Evolutionary conservation across 2,888 invertebrate species (phyloP).

Genomic region (Thera britannica): DNA sequence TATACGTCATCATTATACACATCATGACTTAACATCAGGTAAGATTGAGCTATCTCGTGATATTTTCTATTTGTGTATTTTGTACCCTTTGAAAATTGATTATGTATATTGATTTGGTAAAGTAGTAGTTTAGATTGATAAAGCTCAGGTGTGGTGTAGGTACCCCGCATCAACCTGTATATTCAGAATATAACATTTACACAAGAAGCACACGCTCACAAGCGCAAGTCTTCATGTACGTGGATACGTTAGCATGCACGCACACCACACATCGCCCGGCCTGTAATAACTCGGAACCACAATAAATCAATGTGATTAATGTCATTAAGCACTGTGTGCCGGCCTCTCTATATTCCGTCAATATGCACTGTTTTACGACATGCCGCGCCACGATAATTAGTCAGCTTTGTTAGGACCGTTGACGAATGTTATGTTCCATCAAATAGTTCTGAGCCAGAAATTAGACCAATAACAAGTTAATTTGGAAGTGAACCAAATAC

Average conservation of each 20-base stretch:
- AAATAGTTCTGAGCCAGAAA: conserved; percentile 57
- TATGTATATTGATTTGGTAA: background rate
- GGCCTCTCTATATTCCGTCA: conserved; percentile 85
- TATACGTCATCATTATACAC: no score
- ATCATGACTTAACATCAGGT: no score
- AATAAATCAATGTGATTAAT: conserved; percentile 86
- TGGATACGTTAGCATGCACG: conserved; percentile 57
- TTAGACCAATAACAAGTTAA: conserved; percentile 51
- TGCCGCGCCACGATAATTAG: conserved; percentile 83
- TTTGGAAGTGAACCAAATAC: background rate
- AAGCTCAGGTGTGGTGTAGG: conserved; percentile 49
- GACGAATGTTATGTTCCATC: conserved; percentile 66
- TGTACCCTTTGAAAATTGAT: no score
- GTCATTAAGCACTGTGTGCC: conserved; percentile 85
- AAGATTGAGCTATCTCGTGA: no score
- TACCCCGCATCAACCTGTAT: conserved; percentile 67
- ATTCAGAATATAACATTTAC: conserved; percentile 70
- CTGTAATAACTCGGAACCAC: conserved; percentile 86
- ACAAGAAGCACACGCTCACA: conserved; percentile 72
- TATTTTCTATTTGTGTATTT: no score
- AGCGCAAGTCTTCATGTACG: conserved; percentile 45
- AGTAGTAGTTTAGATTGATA: background rate
- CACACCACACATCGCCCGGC: conserved; percentile 67
- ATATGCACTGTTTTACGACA: conserved; percentile 85
- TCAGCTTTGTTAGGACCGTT: conserved; percentile 83